These are phyloP conservation scores for Antechinus stuartii DNA, from an alignment of 2,113 vertebrate genomes.

Conservation along the genomic window DNA sequence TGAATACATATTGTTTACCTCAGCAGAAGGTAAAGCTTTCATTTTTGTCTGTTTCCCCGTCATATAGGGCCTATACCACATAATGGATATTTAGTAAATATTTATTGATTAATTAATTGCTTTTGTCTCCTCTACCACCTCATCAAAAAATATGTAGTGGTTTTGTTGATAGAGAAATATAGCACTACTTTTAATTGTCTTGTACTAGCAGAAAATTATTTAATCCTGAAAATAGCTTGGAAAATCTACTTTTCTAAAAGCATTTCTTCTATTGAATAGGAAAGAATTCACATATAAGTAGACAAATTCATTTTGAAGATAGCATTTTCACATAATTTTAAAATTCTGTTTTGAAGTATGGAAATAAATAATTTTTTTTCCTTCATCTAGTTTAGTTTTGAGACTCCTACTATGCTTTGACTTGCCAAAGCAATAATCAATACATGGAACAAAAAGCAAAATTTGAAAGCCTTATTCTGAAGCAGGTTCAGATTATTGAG, in stretches of 20 bases:
- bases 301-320: conserved; percentile 4
- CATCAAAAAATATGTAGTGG: background rate
- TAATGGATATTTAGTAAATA: background rate
- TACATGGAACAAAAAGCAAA: background rate
- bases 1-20: background rate
- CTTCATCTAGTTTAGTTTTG: conserved; percentile 23
- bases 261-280: conserved; percentile 52
- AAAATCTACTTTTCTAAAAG: conserved; percentile 2
- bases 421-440: conserved; percentile 38
- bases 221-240: conserved; percentile 46
- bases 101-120: background rate
- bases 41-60: background rate
- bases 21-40: background rate
- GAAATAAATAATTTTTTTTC: conserved; percentile 45
- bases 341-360: conserved; percentile 41
- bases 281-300: conserved; percentile 24
- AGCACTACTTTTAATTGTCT: background rate
- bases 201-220: conserved; percentile 12
- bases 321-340: conserved; percentile 54
- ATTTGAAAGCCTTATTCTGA: background rate
- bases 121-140: background rate
- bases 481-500: background rate
- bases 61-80: background rate
- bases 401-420: conserved; percentile 9
- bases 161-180: background rate